A percentile compares a stretch with the other conserved stretches of the same genome.
phyloP scores from a whole-genome alignment of 1,140 invertebrate genomes.

The Carposina sasakii region DNA sequence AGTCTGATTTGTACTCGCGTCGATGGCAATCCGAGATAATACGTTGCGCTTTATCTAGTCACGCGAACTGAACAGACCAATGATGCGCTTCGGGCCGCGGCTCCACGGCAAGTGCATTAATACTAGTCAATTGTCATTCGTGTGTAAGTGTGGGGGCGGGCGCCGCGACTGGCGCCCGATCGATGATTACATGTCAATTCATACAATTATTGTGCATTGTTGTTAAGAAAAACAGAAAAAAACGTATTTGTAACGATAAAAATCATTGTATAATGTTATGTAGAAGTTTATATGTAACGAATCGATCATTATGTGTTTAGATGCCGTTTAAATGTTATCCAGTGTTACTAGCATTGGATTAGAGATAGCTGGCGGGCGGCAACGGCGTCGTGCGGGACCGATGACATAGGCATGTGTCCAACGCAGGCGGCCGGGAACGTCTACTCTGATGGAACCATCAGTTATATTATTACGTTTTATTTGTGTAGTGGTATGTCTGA shows the following conservation, averaged over 20 bases:
- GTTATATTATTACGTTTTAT: too few species aligned
- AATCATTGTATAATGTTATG: slow-evolving; percentile 58
- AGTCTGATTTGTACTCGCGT: slow-evolving; percentile 49
- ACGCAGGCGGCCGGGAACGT: too few species aligned
- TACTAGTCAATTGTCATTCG: slow-evolving; percentile 70
- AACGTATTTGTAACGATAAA: slow-evolving; percentile 60
- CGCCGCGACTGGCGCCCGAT: neutral
- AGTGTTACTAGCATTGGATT: slow-evolving; percentile 10
- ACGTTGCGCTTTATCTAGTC: slow-evolving; percentile 54
- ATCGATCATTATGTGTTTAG: slow-evolving; percentile 45
- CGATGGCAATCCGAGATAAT: too few species aligned
- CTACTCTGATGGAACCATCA: too few species aligned
- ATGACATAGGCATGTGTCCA: too few species aligned
- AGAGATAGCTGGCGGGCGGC: neutral
- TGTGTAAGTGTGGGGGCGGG: slow-evolving; percentile 32
- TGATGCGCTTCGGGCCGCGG: slow-evolving; percentile 23
- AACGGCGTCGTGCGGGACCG: neutral
- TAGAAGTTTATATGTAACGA: slow-evolving; percentile 59
- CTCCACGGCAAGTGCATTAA: slow-evolving; percentile 12
- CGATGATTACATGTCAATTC: slow-evolving; percentile 64
- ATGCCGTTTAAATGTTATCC: slow-evolving; percentile 38
- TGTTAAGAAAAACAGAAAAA: slow-evolving; percentile 56
- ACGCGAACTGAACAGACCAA: slow-evolving; percentile 61
- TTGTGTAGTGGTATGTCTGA: slow-evolving; percentile 43
- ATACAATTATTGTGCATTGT: slow-evolving; percentile 64